Evolutionary conservation across 2,113 vertebrate species (phyloP).

Genomic region (Trachemys scripta): DNA sequence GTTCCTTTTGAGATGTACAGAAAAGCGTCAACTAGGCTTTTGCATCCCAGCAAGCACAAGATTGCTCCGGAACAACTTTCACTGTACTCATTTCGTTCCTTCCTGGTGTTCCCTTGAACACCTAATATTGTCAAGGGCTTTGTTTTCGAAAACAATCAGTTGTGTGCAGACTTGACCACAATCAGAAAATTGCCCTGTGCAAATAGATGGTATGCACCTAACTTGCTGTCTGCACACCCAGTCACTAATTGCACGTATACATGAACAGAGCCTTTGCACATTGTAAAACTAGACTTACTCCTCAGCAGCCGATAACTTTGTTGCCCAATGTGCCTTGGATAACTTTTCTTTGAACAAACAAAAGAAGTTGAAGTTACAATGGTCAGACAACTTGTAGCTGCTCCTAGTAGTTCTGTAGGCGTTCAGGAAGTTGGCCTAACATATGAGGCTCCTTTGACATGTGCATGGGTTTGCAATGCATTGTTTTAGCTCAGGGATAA

Average conservation of each 20-base stretch:
- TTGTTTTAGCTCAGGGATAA: neutral
- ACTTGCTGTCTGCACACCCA: neutral
- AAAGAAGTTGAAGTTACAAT: neutral
- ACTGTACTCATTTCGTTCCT: neutral
- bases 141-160: conserved; percentile 40
- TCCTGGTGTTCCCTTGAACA: neutral
- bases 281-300: neutral
- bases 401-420: neutral
- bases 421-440: neutral
- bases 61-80: neutral
- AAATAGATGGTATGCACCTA: neutral
- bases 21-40: neutral
- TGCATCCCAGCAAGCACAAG: neutral
- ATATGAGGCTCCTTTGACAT: neutral
- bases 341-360: neutral
- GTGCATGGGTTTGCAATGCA: neutral
- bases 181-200: neutral
- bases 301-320: neutral
- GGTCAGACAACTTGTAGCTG: rapidly evolving
- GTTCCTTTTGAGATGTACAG: too few species aligned
- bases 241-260: neutral
- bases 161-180: neutral
- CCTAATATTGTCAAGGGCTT: conserved; percentile 13
- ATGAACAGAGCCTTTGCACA: neutral
- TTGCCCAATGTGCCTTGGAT: neutral